Evolutionary conservation across 2,797 vertebrate genomes (phyloP), one percentile per base, ranked within the genome.

Genomic region (Platyrinchus mystaceus): DNA sequence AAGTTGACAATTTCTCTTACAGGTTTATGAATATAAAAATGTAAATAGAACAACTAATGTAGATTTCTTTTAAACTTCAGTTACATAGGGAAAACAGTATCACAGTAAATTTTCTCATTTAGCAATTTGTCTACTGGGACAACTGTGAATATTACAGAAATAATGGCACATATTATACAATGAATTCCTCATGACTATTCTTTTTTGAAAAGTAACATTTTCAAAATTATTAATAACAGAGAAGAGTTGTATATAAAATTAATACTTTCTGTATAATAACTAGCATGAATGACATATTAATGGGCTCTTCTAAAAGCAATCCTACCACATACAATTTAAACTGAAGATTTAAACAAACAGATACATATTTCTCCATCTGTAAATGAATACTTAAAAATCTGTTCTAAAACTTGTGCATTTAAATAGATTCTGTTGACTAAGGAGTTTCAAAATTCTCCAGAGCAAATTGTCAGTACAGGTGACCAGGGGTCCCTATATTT

Each of bases 401-500:
- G 8, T 73, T 91, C 80, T 87, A 95, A 84, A 86, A 62, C 15
- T 73, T 94, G 82, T 95, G 88, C 80, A 95, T 86, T 96, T 92
- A 73, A 78, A 76, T 20, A 78, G 58, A 84, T 60, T 74, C 7
- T 80, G 86, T 63, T 86, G 76, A 76, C 17, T 76, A 17, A 4
- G 7, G 46, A 86, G 32, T 73, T 96, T 96, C 92, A 97, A 86
- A 96, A 96, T 81, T 95, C 94, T 92, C 93, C 95, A 80, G 95
- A 86, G 87, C 87, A 96, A 77, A 84, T 70, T 19, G 80, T 59
- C 69, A 96, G 96, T 93, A 98, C 52, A 18, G 97, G 94, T 94
- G 95, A 97, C 99, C 99, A 99, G 0, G 99, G 99, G 96, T 99
- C 99, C 91, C 98, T 98, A 39, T 98, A 98, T 96, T 98, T 98